Evolutionary conservation across 2,797 vertebrate genomes (phyloP).

Genomic region (Masticophis lateralis): DNA sequence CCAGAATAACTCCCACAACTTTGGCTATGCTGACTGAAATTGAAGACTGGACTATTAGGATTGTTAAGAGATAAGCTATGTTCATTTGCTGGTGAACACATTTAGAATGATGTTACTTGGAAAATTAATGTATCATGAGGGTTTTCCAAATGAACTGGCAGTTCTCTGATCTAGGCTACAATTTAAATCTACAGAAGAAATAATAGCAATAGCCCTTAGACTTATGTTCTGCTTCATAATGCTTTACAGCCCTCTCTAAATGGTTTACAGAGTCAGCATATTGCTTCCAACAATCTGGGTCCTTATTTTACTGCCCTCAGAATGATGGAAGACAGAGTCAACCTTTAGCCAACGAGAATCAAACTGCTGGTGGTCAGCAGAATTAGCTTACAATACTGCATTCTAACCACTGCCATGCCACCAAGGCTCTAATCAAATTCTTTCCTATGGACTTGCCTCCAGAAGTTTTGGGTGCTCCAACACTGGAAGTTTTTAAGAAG

Average conservation of each 20-base stretch:
- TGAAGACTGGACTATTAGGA: not conserved
- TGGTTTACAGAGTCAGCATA: too few relatives aligned
- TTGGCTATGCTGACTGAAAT: not conserved
- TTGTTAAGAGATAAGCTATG: not conserved
- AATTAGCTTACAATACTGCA: too few relatives aligned
- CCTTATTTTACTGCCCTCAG: too few relatives aligned
- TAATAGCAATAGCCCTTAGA: not conserved
- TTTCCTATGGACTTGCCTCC: too few relatives aligned
- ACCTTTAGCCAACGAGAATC: too few relatives aligned
- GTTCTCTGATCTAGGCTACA: not conserved
- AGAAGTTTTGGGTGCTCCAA: not conserved
- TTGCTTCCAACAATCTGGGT: too few relatives aligned
- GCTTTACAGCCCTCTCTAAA: too few relatives aligned
- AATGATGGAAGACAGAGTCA: too few relatives aligned
- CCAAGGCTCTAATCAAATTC: too few relatives aligned
- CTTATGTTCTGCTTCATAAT: too few relatives aligned
- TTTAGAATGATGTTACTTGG: not conserved
- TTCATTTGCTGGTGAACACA: not conserved
- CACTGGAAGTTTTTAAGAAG: not conserved
- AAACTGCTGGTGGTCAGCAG: too few relatives aligned
- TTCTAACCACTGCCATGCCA: too few relatives aligned
- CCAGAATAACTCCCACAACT: not conserved
- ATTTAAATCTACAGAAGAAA: not conserved
- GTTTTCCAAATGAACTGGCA: not conserved
- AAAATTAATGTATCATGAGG: not conserved